Evolutionary conservation across 1,140 invertebrate genomes (phyloP), one percentile per base, ranked within the genome.

Genomic region (Lethrus apterus): DNA sequence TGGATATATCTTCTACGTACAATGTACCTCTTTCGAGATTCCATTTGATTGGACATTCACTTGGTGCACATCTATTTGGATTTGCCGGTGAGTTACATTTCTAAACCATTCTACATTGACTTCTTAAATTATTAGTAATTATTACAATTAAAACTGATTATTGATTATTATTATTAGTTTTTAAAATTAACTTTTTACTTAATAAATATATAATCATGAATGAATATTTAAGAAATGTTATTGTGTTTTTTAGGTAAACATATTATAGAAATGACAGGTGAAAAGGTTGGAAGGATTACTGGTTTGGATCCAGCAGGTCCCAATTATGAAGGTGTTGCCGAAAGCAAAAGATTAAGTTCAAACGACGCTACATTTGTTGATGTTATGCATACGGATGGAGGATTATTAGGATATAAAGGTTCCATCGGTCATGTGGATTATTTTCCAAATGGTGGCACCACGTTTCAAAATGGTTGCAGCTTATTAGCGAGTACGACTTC

Each of bases 351-450:
- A 17, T 36, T 46, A 20, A 32, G 20, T 15, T 4, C 59, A 36
- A 43, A 45, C 4, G 71, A 73, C 38, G 72, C 71, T 0, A 50
- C 55, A 4, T 72, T 73, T 41, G 70, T 73, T 2, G 70, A 74
- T 38, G 69, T 72, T 0, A 63, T 74, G 2, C 73, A 75, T 47
- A 70, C 70, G 0, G 73, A 70, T 48, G 56, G 60, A 1, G 66
- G 66, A 3, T 51, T 64, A 3, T 32, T 73, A 1, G 72, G 71
- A 0, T 53, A 70, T 5, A 62, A 64, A 34, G 56, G 63, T 19
- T 65, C 70, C 2, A 35, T 68, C 3, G 73, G 72, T n/a, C 55
- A 63, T 36, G 58, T 65, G 2, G 65, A 67, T 44, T 66, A 59
- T 46, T 68, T 65, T 55, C 63, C 63, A 1, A 65, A 67, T 46